These are phyloP conservation scores for Gracilinanus agilis DNA, from an alignment of 2,113 vertebrate genomes.

Conservation along the genomic window DNA sequence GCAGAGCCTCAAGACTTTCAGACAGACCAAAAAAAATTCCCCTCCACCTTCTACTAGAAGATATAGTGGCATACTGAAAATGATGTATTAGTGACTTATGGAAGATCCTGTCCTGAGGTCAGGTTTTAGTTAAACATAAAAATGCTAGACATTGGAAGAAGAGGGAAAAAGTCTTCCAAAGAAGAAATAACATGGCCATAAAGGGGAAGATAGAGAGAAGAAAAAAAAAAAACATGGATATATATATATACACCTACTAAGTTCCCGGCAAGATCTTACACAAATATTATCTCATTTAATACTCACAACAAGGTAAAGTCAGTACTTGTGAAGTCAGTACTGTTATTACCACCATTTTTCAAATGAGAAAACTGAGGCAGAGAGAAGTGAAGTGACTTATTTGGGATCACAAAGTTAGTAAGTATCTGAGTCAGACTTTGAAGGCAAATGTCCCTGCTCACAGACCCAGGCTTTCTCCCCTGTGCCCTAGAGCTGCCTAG, in stretches of 20 bases:
- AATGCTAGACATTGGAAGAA: not conserved
- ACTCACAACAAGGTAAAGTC: not conserved
- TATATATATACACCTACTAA: not conserved
- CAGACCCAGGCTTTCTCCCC: not conserved
- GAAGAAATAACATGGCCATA: not conserved
- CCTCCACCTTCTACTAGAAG: not conserved
- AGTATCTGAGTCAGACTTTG: not conserved
- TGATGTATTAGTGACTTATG: not conserved
- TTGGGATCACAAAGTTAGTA: not conserved
- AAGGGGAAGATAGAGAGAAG: not conserved
- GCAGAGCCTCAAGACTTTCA: not conserved
- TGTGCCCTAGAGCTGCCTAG: not conserved
- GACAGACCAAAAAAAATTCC: not conserved
- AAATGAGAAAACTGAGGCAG: not conserved
- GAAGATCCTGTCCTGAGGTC: not conserved
- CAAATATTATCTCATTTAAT: not conserved
- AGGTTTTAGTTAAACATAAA: not conserved
- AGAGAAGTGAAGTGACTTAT: not conserved
- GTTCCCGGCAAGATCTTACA: not conserved
- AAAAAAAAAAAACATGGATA: not conserved
- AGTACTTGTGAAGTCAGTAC: not conserved
- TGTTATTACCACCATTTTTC: not conserved
- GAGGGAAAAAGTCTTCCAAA: not conserved
- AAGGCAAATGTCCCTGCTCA: not conserved
- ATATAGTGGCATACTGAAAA: not conserved